Percentiles rank a stretch among this genome's conserved stretches.
These are phyloP conservation scores for Diogma glabrata DNA, from an alignment of 2,888 invertebrate species.

Conservation along the genomic window DNA sequence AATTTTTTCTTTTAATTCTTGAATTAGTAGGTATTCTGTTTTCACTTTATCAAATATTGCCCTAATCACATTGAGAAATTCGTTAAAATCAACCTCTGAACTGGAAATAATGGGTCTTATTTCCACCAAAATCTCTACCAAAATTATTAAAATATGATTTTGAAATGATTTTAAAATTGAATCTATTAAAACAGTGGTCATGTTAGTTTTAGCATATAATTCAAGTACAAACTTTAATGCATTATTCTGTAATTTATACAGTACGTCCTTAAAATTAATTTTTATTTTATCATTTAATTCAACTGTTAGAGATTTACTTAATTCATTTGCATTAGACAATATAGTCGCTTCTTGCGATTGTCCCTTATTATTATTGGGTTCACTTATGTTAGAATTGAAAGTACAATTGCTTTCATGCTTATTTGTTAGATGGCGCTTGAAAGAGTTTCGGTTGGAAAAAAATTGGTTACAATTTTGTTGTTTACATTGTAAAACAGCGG, in stretches of 20 bases:
- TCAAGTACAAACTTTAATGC: not conserved
- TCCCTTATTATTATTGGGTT: too few relatives aligned
- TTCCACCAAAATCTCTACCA: not conserved
- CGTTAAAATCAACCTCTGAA: not conserved
- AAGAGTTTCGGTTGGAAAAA: not conserved
- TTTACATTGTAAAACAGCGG: too few relatives aligned
- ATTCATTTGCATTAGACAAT: too few relatives aligned
- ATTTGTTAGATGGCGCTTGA: not conserved
- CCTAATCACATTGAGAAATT: not conserved
- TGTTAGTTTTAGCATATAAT: constrained; percentile 1
- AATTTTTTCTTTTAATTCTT: constrained; percentile 5
- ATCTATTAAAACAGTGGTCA: not conserved
- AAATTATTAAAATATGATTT: not conserved
- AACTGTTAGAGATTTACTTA: too few relatives aligned
- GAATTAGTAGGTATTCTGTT: not conserved
- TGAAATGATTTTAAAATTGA: not conserved
- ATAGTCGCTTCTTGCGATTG: too few relatives aligned
- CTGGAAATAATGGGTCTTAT: not conserved
- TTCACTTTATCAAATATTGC: constrained; percentile 4
- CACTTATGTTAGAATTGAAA: too few relatives aligned
- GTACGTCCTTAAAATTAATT: not conserved
- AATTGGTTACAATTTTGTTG: too few relatives aligned
- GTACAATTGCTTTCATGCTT: not conserved
- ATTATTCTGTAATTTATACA: not conserved
- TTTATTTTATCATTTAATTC: not conserved